phyloP scores from a whole-genome alignment of 2,797 vertebrate species.

The Acrossocheilus fasciatus region DNA sequence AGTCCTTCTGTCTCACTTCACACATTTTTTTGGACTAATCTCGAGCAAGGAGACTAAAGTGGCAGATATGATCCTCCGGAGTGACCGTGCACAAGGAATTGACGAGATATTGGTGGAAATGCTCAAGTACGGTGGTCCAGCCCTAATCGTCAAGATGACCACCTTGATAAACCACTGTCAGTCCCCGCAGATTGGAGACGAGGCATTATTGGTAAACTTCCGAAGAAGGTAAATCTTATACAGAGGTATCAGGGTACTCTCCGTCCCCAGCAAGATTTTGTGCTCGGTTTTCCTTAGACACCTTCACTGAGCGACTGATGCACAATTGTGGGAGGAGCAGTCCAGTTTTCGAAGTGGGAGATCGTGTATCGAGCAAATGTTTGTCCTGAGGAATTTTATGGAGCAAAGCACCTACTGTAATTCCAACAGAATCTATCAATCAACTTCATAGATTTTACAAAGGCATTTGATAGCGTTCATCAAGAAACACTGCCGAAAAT shows the following conservation, averaged over 20 bases:
- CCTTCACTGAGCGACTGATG: neutral
- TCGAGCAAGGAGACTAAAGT: neutral
- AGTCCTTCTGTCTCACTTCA: constrained; percentile 8
- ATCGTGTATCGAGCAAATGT: neutral
- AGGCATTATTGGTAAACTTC: neutral
- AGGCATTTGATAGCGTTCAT: neutral
- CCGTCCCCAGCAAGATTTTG: constrained; percentile 1
- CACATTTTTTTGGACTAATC: neutral
- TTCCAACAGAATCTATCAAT: no score
- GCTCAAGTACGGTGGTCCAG: neutral
- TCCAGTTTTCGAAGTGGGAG: neutral
- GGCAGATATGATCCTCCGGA: neutral
- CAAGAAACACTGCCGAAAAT: neutral
- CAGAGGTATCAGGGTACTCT: constrained; percentile 3
- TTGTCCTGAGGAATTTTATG: neutral
- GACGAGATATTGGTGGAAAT: neutral
- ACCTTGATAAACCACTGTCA: neutral
- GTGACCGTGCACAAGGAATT: neutral
- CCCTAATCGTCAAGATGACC: neutral
- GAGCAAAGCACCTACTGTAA: neutral
- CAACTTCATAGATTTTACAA: no score
- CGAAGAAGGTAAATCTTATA: neutral
- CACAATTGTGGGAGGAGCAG: neutral
- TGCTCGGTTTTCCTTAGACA: neutral
- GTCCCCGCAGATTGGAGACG: neutral